Base-by-base conservation (phyloP, 2,113 vertebrate genomes). In the Asarcornis scutulata region DNA sequence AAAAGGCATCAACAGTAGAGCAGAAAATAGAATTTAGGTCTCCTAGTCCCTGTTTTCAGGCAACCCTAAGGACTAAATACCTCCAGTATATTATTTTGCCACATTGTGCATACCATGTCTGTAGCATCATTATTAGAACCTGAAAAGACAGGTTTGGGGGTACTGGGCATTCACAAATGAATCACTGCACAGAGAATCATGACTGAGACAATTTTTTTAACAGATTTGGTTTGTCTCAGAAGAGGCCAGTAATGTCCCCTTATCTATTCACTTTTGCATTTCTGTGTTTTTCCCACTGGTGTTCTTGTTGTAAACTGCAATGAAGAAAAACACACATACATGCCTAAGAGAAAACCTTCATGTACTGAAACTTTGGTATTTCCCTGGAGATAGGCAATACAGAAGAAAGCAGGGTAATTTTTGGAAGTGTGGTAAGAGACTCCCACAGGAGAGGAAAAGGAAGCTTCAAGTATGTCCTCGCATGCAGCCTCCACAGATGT, bases 101-200 rank as follows among this genome's bases (percentile, higher is more conserved):
- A 56, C 7, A 1, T 25, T 11, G 15, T 13, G 23, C 48, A 72
- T 38, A 79, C 5, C 1, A 0, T 18, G 16, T 4, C 3, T 68
- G 8, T 12, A 68, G 38, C 32, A 72, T 21, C 50, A n/a, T 55
- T 55, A 26, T 67, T n/a, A 58, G 29, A 80, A 80, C 27, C 0
- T 52, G 2, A 11, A 75, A 88, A 64, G 20, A 20, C 4, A 71
- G 20, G n/a, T 12, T 59, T 74, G 2, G 3, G 20, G 6, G 21
- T 62, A 63, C 52, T 31, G 50, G 31, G 44, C 4, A 56, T 48
- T 82, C 59, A 52, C 23, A 73, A 69, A 62, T 7, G 5, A 69
- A 52, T 36, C 27, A 21, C 9, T 34, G 84, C 10, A 58, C 6
- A 23, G 2, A 17, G 1, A n/a, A 71, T 26, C 40, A 86, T 0